Evolutionary conservation across 2,888 invertebrate species (phyloP).

Genomic region (Aradus depressus): DNA sequence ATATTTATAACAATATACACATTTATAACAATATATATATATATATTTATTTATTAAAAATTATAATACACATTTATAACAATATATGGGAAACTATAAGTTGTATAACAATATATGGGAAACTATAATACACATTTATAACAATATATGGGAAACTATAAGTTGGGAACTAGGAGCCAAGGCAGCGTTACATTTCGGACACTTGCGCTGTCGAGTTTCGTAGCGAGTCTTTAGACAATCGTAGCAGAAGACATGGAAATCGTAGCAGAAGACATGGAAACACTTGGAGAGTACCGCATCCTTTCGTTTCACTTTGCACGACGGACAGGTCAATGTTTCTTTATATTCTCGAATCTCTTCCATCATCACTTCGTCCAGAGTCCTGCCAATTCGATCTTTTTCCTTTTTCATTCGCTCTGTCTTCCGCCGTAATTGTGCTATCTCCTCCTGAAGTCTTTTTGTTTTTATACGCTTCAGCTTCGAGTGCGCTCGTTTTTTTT

Average conservation of each 20-base stretch:
- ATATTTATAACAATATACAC: too few species aligned
- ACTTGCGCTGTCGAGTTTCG: conserved; percentile 95
- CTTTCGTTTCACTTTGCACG: conserved; percentile 95
- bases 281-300: conserved; percentile 98
- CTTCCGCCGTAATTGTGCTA: conserved; percentile 80
- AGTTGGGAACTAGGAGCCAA: too few species aligned
- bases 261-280: too few species aligned
- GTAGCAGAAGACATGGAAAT: conserved; percentile 99
- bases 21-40: too few species aligned
- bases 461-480: conserved; percentile 95
- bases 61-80: too few species aligned
- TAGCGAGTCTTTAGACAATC: conserved; percentile 96
- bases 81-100: too few species aligned
- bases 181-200: conserved; percentile 98
- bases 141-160: too few species aligned
- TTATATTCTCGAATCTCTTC: conserved; percentile 97
- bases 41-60: too few species aligned
- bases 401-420: conserved; percentile 96
- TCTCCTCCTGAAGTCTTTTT: conserved; percentile 85
- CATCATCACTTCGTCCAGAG: conserved; percentile 92
- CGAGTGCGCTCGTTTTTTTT: conserved; percentile 90
- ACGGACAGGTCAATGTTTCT: conserved; percentile 94
- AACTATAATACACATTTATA: too few species aligned
- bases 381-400: conserved; percentile 94
- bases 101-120: too few species aligned